Conservation (phyloP, 64 coral and sea anemone genomes). For the Dendronephthya gigantea region DNA sequence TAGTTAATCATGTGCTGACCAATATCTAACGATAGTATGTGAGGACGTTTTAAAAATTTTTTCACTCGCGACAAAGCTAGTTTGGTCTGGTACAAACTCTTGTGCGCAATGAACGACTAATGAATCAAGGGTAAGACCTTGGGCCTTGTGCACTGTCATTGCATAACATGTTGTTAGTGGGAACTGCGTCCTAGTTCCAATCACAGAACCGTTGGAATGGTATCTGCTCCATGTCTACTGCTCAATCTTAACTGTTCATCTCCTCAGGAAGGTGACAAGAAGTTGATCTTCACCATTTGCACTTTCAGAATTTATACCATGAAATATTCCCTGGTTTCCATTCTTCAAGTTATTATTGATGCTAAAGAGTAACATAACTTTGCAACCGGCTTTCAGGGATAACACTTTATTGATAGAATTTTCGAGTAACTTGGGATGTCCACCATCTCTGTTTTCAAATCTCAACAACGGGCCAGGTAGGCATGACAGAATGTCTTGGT, state of each 20-base stretch:
- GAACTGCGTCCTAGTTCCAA: neutral
- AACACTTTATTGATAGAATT: neutral
- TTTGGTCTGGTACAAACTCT: too few relatives aligned
- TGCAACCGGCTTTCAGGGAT: neutral
- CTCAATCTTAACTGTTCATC: neutral
- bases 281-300: neutral
- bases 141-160: constrained; percentile 24
- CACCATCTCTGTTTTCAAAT: neutral
- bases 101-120: neutral
- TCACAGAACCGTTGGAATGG: neutral
- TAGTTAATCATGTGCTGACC: too few relatives aligned
- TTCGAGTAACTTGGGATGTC: neutral
- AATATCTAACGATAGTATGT: too few relatives aligned
- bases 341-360: neutral
- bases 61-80: too few relatives aligned
- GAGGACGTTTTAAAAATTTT: too few relatives aligned
- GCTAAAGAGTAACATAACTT: neutral
- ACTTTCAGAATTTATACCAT: neutral
- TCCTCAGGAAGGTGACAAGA: neutral
- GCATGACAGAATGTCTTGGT: too few relatives aligned
- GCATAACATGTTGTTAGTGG: constrained; percentile 18
- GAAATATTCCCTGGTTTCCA: neutral
- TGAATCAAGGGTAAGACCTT: constrained; percentile 27
- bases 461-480: neutral
- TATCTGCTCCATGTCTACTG: neutral